Base-by-base conservation (phyloP, 2,113 vertebrate species). In the Plecturocebus donacophilus region DNA sequence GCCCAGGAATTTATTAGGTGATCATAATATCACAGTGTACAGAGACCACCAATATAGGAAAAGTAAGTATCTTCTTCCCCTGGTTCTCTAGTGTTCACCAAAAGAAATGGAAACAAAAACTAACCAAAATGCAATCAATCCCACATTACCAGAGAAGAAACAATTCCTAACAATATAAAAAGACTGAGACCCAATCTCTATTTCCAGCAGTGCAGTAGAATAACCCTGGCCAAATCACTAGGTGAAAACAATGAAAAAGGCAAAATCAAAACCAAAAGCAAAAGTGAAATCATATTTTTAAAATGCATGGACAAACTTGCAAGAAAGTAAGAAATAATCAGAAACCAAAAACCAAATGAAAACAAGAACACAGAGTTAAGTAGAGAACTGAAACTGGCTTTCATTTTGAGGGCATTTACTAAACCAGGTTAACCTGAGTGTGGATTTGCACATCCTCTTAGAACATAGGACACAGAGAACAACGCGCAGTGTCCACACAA, bases 241-340 rank as follows among this genome's bases (percentile, higher is more conserved):
- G 54, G 25, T 84, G 45, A 80, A 89, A 85, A 70, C 35, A 61
- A 54, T 30, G 8, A 82, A 27, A 91, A 76, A 40, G 61, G 21
- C 11, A 42, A 61, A 95, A 71, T 66, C 19, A 88, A 83, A 87
- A 77, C 47, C n/a, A 90, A 68, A 84, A 58, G 5, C 61, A 52
- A 42, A 87, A 56, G 32, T 42, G 90, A 87, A 52, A 76, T 58
- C 12, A 49, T 1, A 0, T 49, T 49, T 80, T 93, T 68, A 32
- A 79, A 88, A 96, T 13, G 13, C 32, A 75, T 3, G 3, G 8
- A 30, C 64, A 89, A 89, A 45, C 66, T 42, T 94, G n/a, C 5
- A 81, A 88, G 61, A 56, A 88, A 88, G 71, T 38, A 95, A 77
- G 61, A 91, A 91, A 79, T 76, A 81, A 91, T 38, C 17, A 66